phyloP scores from a whole-genome alignment of 37 sponge, comb jelly and placozoan species.

The Corticium candelabrum region DNA sequence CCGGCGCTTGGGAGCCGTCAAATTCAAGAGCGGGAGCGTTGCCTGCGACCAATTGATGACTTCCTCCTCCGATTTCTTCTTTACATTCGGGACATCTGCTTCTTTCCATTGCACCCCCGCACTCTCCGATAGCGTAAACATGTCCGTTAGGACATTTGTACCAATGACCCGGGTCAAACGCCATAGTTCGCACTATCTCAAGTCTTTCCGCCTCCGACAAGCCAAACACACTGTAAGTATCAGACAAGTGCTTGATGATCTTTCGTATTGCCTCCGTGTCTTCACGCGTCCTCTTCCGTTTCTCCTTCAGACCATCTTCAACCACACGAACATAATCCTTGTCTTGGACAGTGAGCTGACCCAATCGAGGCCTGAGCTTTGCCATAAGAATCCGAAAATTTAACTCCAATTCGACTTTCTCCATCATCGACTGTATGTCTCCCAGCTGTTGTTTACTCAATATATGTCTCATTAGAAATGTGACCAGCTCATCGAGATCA shows the following conservation, averaged over 20 bases:
- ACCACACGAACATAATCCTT: background rate
- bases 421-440: background rate
- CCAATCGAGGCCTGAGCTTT: background rate
- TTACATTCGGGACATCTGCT: constrained; percentile 76
- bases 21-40: constrained; percentile 70
- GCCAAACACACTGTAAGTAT: constrained; percentile 34
- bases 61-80: constrained; percentile 57
- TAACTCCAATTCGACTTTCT: background rate
- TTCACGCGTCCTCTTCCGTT: constrained; percentile 26
- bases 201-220: constrained; percentile 43
- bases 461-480: background rate
- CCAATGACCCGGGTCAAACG: constrained; percentile 74
- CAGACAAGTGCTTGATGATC: constrained; percentile 11
- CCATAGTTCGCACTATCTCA: constrained; percentile 63
- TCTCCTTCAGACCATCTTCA: too few species aligned
- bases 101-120: constrained; percentile 73
- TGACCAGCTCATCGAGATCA: background rate
- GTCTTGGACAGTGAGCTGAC: background rate
- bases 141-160: constrained; percentile 84
- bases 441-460: background rate
- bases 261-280: background rate
- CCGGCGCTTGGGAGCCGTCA: constrained; percentile 52
- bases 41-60: constrained; percentile 33
- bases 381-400: background rate
- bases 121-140: constrained; percentile 75